Evolutionary conservation across 2,888 invertebrate species (phyloP).

Genomic region (Lasius platythorax): DNA sequence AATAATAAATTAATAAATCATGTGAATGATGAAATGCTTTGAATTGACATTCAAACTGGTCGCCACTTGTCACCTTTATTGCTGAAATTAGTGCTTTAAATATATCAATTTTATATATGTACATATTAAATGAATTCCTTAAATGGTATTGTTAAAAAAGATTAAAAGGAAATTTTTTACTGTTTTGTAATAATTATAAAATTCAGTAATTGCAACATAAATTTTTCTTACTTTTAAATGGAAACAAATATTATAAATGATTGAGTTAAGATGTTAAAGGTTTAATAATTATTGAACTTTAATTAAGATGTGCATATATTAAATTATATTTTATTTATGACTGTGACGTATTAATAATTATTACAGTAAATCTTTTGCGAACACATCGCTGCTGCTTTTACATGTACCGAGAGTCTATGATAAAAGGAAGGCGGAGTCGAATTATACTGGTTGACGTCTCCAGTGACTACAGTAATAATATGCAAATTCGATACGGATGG

Average conservation of each 20-base stretch:
- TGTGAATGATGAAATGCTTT: too few species aligned
- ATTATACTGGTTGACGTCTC: conserved; percentile 41
- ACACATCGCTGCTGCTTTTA: conserved; percentile 5
- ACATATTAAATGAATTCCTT: too few species aligned
- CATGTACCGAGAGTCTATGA: not conserved
- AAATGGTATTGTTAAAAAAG: too few species aligned
- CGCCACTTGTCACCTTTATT: too few species aligned
- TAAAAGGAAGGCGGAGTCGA: not conserved
- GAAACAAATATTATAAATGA: not conserved
- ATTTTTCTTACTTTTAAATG: not conserved
- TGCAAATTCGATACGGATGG: conserved; percentile 52
- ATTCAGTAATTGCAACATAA: too few species aligned
- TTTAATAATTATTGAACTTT: not conserved
- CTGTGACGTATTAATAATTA: conserved; percentile 4
- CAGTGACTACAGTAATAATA: conserved; percentile 45
- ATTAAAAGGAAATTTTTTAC: too few species aligned
- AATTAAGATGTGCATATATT: not conserved
- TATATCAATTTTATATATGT: too few species aligned
- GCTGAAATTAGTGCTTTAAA: too few species aligned
- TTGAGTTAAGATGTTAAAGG: not conserved
- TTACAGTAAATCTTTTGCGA: not conserved
- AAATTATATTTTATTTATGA: not conserved
- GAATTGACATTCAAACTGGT: too few species aligned
- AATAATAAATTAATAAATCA: too few species aligned
- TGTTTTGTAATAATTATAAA: too few species aligned